Conservation (phyloP, 2,113 vertebrate species). For the Sander lucioperca region DNA sequence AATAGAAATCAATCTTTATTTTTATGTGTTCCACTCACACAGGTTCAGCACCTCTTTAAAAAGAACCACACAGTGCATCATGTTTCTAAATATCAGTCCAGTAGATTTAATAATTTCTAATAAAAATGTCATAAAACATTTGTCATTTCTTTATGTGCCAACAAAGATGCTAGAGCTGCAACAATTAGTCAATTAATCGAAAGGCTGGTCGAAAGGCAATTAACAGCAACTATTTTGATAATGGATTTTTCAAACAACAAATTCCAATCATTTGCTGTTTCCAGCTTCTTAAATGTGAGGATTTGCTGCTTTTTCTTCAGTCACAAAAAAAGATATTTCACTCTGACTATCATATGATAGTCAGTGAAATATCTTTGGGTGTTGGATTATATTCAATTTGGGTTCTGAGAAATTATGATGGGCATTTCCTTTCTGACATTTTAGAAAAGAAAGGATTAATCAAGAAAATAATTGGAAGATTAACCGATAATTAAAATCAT, state of each 20-base stretch:
- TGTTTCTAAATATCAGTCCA: neutral
- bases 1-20: constrained; percentile 17
- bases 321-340: too few species aligned
- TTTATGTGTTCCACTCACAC: neutral
- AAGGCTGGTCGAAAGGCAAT: neutral
- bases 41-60: neutral
- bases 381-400: neutral
- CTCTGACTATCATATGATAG: neutral
- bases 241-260: neutral
- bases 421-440: neutral
- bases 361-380: neutral
- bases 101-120: neutral
- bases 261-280: neutral
- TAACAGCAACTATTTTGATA: neutral
- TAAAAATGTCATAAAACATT: neutral
- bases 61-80: neutral
- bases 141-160: neutral
- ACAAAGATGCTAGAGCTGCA: neutral
- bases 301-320: neutral
- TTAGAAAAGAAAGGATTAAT: neutral
- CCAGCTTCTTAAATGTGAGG: neutral
- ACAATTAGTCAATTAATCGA: neutral
- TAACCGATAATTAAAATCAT: neutral
- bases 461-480: neutral
- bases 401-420: neutral